Conservation (phyloP, 2,888 invertebrate genomes). For the Drosophila ezoana region DNA sequence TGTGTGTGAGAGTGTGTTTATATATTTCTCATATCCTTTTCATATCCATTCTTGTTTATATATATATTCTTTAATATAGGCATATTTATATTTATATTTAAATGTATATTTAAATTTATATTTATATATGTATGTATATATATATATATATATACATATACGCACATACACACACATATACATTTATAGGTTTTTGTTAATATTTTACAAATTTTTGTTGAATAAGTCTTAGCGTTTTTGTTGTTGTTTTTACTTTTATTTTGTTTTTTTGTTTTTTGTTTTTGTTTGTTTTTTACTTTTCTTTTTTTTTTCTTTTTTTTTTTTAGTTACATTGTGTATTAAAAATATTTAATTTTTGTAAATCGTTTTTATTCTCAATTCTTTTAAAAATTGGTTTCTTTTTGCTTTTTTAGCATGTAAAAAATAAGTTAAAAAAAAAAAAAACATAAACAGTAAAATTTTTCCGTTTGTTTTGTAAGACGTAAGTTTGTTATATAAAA, state of each 20-base stretch:
- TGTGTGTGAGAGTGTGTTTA: conserved; percentile 9
- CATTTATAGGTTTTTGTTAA: conserved; percentile 57
- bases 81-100: conserved; percentile 11
- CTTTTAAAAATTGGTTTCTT: conserved; percentile 32
- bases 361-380: conserved; percentile 32
- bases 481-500: conserved; percentile 66
- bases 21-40: conserved; percentile 34
- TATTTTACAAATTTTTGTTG: conserved; percentile 74
- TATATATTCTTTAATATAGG: background rate
- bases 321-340: conserved; percentile 70
- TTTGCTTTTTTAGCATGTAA: conserved; percentile 46
- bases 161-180: conserved; percentile 27
- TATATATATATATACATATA: conserved; percentile 26
- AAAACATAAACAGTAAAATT: conserved; percentile 64
- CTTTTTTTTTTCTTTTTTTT: conserved; percentile 32
- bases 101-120: conserved; percentile 33
- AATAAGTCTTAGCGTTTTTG: conserved; percentile 81
- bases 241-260: conserved; percentile 57
- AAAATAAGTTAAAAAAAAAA: conserved; percentile 72
- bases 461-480: conserved; percentile 40
- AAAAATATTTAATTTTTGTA: conserved; percentile 68
- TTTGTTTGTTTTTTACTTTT: conserved; percentile 29
- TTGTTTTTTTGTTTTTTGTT: conserved; percentile 24
- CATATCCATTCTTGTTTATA: background rate
- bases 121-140: conserved; percentile 29